Evolutionary conservation across 2,113 vertebrate genomes (phyloP).

Genomic region (Festucalex cinctus): DNA sequence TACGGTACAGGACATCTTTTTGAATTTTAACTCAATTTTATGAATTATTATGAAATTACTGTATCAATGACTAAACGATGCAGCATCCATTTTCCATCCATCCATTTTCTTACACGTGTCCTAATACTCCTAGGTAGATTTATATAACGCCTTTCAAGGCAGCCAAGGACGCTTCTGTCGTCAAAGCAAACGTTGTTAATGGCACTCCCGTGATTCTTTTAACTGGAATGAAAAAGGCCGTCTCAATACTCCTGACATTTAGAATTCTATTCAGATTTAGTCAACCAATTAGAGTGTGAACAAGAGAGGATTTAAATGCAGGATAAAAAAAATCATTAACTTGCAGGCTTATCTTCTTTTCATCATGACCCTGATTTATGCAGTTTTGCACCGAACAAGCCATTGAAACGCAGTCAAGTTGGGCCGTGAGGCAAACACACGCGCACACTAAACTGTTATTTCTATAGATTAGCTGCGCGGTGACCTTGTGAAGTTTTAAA

Average conservation of each 20-base stretch:
- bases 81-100: too few relatives aligned
- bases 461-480: neutral
- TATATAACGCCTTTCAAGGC: neutral
- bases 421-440: neutral
- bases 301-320: conserved; percentile 1
- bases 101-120: too few relatives aligned
- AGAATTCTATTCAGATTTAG: neutral
- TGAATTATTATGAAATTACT: too few relatives aligned
- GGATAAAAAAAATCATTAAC: conserved; percentile 10
- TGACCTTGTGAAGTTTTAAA: neutral
- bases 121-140: neutral
- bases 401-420: neutral
- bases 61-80: too few relatives aligned
- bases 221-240: neutral
- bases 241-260: neutral
- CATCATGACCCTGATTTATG: conserved; percentile 30
- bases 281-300: neutral
- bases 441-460: neutral
- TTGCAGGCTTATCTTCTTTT: conserved; percentile 39
- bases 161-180: neutral
- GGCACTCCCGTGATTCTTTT: neutral
- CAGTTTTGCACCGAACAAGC: conserved; percentile 29
- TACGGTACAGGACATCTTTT: too few relatives aligned
- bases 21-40: too few relatives aligned
- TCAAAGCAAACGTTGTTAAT: neutral